Conservation (phyloP, 2,888 invertebrate species). For the Cryptophagus acutangulus region DNA sequence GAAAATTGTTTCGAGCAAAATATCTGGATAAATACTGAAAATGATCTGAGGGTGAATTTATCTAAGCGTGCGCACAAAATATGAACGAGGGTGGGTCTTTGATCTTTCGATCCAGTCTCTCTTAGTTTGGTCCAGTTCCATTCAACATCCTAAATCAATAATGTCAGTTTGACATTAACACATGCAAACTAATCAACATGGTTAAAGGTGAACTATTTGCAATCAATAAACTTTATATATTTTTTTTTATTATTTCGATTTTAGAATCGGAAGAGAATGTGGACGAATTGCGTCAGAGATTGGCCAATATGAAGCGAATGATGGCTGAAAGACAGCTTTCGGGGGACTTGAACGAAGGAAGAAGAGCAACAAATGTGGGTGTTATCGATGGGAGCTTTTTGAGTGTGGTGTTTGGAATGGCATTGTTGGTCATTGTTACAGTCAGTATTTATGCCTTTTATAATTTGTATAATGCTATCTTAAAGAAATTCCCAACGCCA, state of each 20-base stretch:
- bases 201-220: conserved; percentile 8
- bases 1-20: conserved; percentile 7
- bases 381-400: conserved; percentile 80
- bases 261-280: conserved; percentile 60
- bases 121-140: conserved; percentile 32
- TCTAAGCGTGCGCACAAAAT: conserved; percentile 6
- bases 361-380: conserved; percentile 43
- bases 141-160: conserved; percentile 30
- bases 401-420: conserved; percentile 76
- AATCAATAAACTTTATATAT: neutral
- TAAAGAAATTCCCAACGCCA: conserved; percentile 75
- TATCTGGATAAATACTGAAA: conserved; percentile 6
- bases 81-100: conserved; percentile 23
- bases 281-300: conserved; percentile 71
- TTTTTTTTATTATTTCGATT: conserved; percentile 11
- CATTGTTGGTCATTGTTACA: conserved; percentile 70
- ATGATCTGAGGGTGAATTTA: conserved; percentile 1
- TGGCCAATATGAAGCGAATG: conserved; percentile 74
- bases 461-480: conserved; percentile 71
- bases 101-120: conserved; percentile 32
- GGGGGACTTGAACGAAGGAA: conserved; percentile 48
- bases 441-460: conserved; percentile 84
- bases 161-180: conserved; percentile 17
- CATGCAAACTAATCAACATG: conserved; percentile 12
- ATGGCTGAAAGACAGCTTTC: conserved; percentile 66